Conservation (phyloP, 2,113 vertebrate species). For the Cavia aperea region DNA sequence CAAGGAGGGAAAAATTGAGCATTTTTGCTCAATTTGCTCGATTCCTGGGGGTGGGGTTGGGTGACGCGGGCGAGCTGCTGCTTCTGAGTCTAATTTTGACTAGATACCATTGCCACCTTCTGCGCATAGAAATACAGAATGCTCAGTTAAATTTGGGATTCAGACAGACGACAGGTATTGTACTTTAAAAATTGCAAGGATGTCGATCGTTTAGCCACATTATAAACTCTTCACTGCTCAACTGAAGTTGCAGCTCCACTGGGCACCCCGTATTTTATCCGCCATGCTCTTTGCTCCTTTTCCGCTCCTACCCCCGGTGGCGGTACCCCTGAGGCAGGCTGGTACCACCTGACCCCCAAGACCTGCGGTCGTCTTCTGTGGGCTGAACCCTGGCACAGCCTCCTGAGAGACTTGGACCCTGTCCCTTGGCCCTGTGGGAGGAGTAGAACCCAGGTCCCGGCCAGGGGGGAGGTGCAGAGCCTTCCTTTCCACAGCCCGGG, state of each 20-base stretch:
- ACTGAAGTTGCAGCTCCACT: not conserved
- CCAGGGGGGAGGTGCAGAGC: too few relatives aligned
- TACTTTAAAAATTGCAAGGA: not conserved
- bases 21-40: not conserved
- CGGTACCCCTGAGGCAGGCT: not conserved
- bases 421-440: too few relatives aligned
- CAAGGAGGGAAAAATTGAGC: not conserved
- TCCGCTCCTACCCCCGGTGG: too few relatives aligned
- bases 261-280: not conserved
- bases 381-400: too few relatives aligned
- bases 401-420: too few relatives aligned
- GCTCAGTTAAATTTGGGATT: not conserved
- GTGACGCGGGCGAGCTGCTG: not conserved
- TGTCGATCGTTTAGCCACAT: not conserved
- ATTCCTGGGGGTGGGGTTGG: fast-evolving
- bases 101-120: not conserved
- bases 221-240: not conserved
- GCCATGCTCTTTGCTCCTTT: not conserved
- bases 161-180: not conserved
- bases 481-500: too few relatives aligned
- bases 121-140: not conserved
- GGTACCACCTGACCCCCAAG: too few relatives aligned
- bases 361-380: too few relatives aligned
- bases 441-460: too few relatives aligned
- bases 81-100: not conserved